Evolutionary conservation across 2,113 vertebrate species (phyloP).

Genomic region (Passerina amoena): DNA sequence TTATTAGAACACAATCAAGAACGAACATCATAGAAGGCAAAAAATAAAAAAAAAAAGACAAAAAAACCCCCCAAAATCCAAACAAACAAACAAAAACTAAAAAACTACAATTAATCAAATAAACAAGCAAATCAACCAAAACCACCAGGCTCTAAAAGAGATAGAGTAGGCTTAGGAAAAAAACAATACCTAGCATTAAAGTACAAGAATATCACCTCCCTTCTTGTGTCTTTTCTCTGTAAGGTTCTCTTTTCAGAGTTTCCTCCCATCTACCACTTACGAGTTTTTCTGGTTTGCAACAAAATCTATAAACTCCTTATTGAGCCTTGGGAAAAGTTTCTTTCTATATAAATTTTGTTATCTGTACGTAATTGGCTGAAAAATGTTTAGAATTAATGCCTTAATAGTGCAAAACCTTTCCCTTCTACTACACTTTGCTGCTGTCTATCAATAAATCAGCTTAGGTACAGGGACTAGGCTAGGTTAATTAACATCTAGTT

Average conservation of each 20-base stretch:
- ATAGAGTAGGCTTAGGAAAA: neutral
- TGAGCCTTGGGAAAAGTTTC: neutral
- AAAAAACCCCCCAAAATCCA: no score
- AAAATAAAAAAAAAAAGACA: neutral
- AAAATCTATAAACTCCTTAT: neutral
- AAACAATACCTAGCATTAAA: neutral
- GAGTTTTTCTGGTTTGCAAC: neutral
- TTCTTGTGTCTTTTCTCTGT: neutral
- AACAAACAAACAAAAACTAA: neutral
- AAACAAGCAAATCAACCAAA: neutral
- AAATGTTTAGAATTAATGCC: neutral
- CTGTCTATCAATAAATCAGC: neutral
- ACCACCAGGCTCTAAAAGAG: rapidly evolving
- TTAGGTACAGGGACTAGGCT: neutral
- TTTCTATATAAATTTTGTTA: neutral
- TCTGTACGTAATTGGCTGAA: neutral
- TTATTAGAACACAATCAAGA: neutral
- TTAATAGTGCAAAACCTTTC: neutral
- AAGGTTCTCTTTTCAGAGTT: neutral
- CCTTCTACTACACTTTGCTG: neutral
- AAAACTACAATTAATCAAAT: neutral
- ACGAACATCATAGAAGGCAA: neutral
- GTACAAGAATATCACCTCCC: neutral
- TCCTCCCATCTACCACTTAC: neutral
- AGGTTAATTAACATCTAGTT: neutral